phyloP scores from a whole-genome alignment of 2,113 vertebrate genomes.

The Candoia aspera region DNA sequence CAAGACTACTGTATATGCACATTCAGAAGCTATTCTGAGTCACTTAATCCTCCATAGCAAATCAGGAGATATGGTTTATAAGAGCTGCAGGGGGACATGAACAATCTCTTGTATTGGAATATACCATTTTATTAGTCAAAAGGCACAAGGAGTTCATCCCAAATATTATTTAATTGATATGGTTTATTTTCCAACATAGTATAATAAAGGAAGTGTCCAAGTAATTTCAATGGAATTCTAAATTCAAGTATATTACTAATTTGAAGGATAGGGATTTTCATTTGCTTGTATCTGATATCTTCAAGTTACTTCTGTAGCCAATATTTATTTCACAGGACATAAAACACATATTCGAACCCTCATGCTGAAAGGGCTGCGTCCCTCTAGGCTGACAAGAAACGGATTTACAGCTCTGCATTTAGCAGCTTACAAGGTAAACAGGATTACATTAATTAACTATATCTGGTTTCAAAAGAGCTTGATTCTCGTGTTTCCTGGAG shows the following conservation, averaged over 20 bases:
- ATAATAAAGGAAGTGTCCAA: not conserved
- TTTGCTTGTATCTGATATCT: not conserved
- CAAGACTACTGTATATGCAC: not conserved
- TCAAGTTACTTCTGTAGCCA: slow-evolving; percentile 19
- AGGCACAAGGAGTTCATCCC: not conserved
- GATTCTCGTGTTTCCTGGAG: not conserved
- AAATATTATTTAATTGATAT: not conserved
- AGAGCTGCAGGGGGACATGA: not conserved
- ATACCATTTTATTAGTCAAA: not conserved
- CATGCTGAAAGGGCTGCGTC: slow-evolving; percentile 91
- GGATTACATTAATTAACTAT: slow-evolving; percentile 13
- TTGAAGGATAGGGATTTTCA: not conserved
- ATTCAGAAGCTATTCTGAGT: not conserved
- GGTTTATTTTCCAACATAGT: not conserved
- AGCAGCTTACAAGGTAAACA: slow-evolving; percentile 86
- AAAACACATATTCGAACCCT: slow-evolving; percentile 86
- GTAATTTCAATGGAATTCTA: not conserved
- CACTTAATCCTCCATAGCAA: not conserved
- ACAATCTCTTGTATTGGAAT: not conserved
- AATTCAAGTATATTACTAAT: not conserved
- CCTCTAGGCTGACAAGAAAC: slow-evolving; percentile 87
- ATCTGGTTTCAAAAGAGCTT: not conserved
- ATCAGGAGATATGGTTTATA: not conserved
- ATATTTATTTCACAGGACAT: slow-evolving; percentile 77
- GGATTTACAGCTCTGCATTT: slow-evolving; percentile 94